Evolutionary conservation across 2,888 invertebrate species (phyloP), one percentile per base, ranked within the genome.

Genomic region (Selenia dentaria): DNA sequence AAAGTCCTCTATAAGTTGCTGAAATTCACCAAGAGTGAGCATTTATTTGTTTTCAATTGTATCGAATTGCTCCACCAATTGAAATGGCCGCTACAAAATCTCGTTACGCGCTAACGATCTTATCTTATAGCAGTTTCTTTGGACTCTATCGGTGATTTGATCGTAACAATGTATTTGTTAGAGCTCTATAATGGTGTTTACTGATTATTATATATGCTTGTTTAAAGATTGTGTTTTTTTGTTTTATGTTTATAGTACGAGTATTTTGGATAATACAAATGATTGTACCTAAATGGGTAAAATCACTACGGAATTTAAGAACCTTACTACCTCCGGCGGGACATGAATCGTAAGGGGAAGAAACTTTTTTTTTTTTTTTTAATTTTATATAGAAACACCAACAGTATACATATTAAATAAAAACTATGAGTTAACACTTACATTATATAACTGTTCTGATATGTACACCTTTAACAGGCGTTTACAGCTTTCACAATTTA

Each of bases 1-100:
- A 24, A 6, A 0, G 8, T 8, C 24, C n/a, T 18, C 13, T n/a
- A n/a, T 8, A 22, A n/a, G 3, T 33, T n/a, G 34, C 18, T 29
- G 73, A 67, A 67, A 66, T 68, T 64, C 62, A 38, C 34, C 52
- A 11, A 20, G 41, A 67, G 50, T 67, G 67, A 53, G 70, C 72
- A 70, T 77, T 79, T 81, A 83, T 83, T 85, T 83, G 74, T 79
- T 78, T 80, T 70, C 79, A 80, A 85, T 85, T 81, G 83, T 77
- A 65, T 70, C 73, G 73, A 83, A 83, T 81, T 78, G 74, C 67
- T 64, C 67, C 60, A 67, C 72, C 76, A 79, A 80, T 82, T 77
- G 80, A 75, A 75, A 68, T 68, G 75, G 64, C 70, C 74, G 69
- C 67, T 64, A 67, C 67, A 64, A 72, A 75, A 74, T 68, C 75